Conservation (phyloP, 2,113 vertebrate species). For the Climacteris rufus region DNA sequence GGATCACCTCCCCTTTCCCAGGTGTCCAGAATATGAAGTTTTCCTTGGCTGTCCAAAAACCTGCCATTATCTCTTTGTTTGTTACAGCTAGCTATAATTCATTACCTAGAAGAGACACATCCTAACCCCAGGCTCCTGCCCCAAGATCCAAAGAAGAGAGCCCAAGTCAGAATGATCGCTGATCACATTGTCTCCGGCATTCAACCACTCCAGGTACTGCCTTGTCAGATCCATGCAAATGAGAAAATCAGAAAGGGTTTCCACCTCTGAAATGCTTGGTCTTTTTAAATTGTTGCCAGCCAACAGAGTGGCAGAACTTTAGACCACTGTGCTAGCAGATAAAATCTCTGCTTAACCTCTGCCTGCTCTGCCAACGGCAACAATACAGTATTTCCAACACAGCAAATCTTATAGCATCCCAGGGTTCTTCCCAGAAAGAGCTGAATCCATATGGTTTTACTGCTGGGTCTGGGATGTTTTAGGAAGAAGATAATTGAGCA, state of each 20-base stretch:
- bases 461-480: background rate
- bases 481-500: background rate
- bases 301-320: background rate
- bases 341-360: background rate
- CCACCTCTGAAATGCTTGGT: background rate
- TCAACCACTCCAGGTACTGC: constrained; percentile 89
- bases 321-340: background rate
- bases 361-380: background rate
- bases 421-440: background rate
- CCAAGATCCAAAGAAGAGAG: constrained; percentile 81
- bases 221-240: background rate
- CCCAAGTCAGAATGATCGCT: constrained; percentile 86
- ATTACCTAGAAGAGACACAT: constrained; percentile 92
- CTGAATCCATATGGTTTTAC: background rate
- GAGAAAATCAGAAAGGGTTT: background rate
- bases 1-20: background rate
- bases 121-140: constrained; percentile 84
- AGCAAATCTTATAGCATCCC: background rate
- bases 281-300: background rate
- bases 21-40: background rate
- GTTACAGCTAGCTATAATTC: constrained; percentile 89
- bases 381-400: background rate
- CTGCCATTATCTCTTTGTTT: background rate
- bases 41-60: background rate
- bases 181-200: constrained; percentile 88